Conservation (phyloP, 1,140 invertebrate genomes). For the Hermatobates lingyangjiaoensis region DNA sequence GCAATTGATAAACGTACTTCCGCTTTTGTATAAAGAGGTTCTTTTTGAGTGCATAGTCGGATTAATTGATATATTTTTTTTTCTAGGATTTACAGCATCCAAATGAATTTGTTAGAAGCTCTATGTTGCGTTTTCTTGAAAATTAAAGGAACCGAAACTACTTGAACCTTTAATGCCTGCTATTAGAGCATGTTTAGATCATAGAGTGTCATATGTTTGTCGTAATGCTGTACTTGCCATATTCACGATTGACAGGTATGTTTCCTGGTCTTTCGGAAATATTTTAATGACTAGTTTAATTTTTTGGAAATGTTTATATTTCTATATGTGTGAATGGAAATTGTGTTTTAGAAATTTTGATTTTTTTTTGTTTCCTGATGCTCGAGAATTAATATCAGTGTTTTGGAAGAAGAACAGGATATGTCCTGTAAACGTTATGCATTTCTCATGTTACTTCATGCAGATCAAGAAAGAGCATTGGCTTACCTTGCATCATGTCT, state of each 20-base stretch:
- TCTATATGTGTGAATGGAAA: neutral
- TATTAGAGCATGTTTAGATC: conserved; percentile 85
- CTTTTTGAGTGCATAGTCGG: no score
- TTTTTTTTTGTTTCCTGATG: conserved; percentile 95
- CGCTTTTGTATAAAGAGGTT: no score
- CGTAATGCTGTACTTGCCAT: conserved; percentile 96
- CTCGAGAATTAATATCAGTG: conserved; percentile 85
- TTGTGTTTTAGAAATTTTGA: conserved; percentile 70
- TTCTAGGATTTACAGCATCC: conserved; percentile 89
- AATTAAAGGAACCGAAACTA: conserved; percentile 94
- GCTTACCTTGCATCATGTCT: conserved; percentile 85
- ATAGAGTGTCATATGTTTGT: conserved; percentile 93
- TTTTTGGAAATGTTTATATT: neutral
- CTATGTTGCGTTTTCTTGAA: conserved; percentile 92
- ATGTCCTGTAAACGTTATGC: conserved; percentile 98
- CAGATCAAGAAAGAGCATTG: conserved; percentile 82
- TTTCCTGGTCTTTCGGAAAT: neutral
- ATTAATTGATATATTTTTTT: conserved; percentile 7
- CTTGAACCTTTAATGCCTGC: conserved; percentile 96
- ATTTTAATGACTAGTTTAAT: neutral
- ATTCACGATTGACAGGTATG: conserved; percentile 86
- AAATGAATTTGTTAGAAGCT: conserved; percentile 96
- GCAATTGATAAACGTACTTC: no score
- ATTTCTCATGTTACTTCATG: conserved; percentile 96
- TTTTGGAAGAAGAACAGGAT: conserved; percentile 91